These are phyloP conservation scores for Drosophila neotestacea DNA, from an alignment of 2,888 invertebrate species.

Conservation along the genomic window DNA sequence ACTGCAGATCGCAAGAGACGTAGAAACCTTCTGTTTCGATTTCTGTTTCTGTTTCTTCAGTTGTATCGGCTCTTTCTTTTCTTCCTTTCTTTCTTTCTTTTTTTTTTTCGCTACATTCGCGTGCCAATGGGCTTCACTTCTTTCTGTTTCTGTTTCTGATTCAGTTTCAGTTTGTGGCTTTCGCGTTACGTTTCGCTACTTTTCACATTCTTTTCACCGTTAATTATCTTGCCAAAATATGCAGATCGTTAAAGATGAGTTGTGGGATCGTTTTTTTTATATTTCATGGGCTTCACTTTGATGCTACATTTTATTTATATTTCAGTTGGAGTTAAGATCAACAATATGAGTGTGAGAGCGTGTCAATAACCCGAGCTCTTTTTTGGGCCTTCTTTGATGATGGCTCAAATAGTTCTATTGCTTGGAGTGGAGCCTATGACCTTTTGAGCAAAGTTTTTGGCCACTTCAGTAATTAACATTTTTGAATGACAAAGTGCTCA, in stretches of 20 bases:
- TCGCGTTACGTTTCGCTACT: constrained; percentile 79
- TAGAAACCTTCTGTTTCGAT: constrained; percentile 70
- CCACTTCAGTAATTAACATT: constrained; percentile 62
- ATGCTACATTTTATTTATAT: constrained; percentile 17
- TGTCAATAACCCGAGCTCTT: constrained; percentile 66
- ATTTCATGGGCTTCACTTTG: constrained; percentile 43
- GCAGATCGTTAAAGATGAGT: constrained; percentile 74
- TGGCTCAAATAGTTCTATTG: constrained; percentile 37
- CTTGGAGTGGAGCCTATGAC: constrained; percentile 57
- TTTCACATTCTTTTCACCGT: constrained; percentile 81
- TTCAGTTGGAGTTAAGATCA: constrained; percentile 14
- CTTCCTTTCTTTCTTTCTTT: constrained; percentile 27
- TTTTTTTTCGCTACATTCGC: constrained; percentile 59
- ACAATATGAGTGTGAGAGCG: constrained; percentile 7
- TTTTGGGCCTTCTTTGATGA: constrained; percentile 27
- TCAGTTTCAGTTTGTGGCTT: constrained; percentile 53
- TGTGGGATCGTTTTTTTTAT: constrained; percentile 54
- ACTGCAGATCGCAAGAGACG: constrained; percentile 33
- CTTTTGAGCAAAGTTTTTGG: constrained; percentile 56
- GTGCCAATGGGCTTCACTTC: constrained; percentile 65
- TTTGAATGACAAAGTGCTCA: constrained; percentile 77
- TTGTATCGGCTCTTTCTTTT: constrained; percentile 41
- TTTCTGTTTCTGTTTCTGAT: constrained; percentile 27
- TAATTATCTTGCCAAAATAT: constrained; percentile 80
- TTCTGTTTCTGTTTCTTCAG: constrained; percentile 21